Percentiles rank a stretch among this genome's conserved stretches.
phyloP scores from a whole-genome alignment of 2,113 vertebrate species.

The Nesoenas mayeri region DNA sequence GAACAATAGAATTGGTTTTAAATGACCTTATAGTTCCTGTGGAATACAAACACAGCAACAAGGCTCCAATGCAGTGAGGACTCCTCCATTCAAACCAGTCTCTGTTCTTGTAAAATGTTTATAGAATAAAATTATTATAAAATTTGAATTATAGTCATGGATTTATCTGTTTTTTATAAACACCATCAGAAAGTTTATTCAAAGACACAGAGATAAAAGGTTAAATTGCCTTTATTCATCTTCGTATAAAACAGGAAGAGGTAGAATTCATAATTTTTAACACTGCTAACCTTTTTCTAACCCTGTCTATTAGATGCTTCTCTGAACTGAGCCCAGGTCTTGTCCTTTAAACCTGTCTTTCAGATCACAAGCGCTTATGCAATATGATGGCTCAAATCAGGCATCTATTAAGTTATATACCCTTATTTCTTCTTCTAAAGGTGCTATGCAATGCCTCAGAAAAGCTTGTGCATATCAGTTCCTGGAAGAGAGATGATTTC shows the following conservation, averaged over 20 bases:
- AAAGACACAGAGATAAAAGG: not conserved
- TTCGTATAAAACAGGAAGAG: not conserved
- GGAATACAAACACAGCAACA: not conserved
- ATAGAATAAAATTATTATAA: not conserved
- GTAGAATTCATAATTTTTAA: slow-evolving; percentile 1
- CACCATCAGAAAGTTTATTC: not conserved
- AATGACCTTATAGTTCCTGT: not conserved
- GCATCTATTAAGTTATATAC: not conserved
- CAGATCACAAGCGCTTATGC: not conserved
- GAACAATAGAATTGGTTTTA: not conserved
- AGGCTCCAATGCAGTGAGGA: not conserved
- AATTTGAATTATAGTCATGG: not conserved
- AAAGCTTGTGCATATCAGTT: not conserved
- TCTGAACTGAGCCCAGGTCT: not conserved
- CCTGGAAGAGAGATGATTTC: not conserved
- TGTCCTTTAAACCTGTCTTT: not conserved
- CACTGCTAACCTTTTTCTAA: not conserved
- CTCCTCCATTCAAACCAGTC: not conserved
- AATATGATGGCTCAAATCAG: not conserved
- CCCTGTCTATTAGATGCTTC: not conserved
- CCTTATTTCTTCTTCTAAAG: slow-evolving; percentile 7
- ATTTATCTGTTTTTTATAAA: not conserved
- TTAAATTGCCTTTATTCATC: slow-evolving; percentile 24
- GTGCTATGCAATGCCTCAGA: not conserved
- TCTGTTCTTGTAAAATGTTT: not conserved